A percentile compares a stretch with the other conserved stretches of the same genome.
These are phyloP conservation scores for Etheostoma cragini DNA, from an alignment of 2,113 vertebrate genomes.

Conservation along the genomic window DNA sequence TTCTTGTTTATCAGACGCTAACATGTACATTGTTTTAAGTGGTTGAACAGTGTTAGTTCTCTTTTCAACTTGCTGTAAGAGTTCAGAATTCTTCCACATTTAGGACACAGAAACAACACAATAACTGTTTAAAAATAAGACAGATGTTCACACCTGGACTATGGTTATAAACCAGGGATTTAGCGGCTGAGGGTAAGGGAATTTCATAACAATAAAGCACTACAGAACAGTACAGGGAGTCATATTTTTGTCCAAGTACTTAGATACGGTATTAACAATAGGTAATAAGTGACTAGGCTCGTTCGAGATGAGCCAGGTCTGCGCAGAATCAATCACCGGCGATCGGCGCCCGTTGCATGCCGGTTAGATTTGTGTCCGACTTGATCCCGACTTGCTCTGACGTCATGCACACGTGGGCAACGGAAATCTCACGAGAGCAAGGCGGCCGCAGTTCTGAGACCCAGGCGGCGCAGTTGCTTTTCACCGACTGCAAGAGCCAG, in stretches of 20 bases:
- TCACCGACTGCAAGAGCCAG: too few species aligned
- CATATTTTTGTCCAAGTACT: neutral
- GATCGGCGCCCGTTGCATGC: too few species aligned
- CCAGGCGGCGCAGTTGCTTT: too few species aligned
- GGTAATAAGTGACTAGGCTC: too few species aligned
- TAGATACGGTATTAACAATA: neutral
- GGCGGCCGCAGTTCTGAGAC: too few species aligned
- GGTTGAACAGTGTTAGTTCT: neutral
- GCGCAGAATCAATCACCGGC: too few species aligned
- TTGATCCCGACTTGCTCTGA: too few species aligned
- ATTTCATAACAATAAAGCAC: neutral
- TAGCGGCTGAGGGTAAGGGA: neutral
- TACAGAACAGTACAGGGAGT: neutral
- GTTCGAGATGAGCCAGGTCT: too few species aligned
- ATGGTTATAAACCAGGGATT: neutral
- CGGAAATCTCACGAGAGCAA: too few species aligned
- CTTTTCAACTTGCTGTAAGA: neutral
- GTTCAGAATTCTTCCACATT: neutral
- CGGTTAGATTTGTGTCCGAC: too few species aligned
- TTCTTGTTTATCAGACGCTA: neutral
- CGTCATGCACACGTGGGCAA: too few species aligned
- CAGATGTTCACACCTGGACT: conserved; percentile 17
- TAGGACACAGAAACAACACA: neutral
- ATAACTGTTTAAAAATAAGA: neutral
- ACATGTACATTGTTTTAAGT: neutral